Evolutionary conservation across 2,797 vertebrate genomes (phyloP).

Genomic region (Danio aesculapii): DNA sequence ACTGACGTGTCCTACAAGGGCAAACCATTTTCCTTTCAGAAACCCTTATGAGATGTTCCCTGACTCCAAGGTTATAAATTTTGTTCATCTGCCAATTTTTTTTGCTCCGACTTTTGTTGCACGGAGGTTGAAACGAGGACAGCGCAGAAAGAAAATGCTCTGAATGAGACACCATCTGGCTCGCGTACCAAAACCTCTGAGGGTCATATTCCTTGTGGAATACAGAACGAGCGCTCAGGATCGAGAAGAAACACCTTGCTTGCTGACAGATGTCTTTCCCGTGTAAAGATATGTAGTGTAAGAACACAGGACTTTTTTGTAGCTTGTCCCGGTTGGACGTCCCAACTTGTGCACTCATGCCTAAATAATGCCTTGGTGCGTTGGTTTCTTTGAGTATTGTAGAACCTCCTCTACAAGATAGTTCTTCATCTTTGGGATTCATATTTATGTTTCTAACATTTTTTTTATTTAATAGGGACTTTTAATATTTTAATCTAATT

Average conservation of each 20-base stretch:
- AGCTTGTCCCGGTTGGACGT: no score
- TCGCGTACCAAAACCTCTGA: constrained; percentile 40
- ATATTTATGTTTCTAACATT: no score
- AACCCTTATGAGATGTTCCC: constrained; percentile 22
- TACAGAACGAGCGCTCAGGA: constrained; percentile 36
- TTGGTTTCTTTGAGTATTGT: no score
- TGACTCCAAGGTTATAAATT: constrained; percentile 22
- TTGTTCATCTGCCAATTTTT: constrained; percentile 43
- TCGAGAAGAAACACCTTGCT: constrained; percentile 29
- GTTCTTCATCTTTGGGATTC: no score
- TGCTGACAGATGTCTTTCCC: not conserved
- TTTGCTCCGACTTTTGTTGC: constrained; percentile 32
- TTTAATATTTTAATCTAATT: no score
- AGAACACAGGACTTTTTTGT: no score
- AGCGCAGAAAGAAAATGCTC: constrained; percentile 35
- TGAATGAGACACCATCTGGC: constrained; percentile 52
- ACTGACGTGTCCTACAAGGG: not conserved
- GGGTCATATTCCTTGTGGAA: constrained; percentile 40
- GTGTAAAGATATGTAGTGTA: not conserved
- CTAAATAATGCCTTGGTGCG: no score
- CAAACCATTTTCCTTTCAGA: not conserved
- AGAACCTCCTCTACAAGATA: no score
- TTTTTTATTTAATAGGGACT: no score
- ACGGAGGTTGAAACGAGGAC: constrained; percentile 45
- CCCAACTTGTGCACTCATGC: no score